phyloP scores from a whole-genome alignment of 2,888 invertebrate genomes.

The Hedya salicella region DNA sequence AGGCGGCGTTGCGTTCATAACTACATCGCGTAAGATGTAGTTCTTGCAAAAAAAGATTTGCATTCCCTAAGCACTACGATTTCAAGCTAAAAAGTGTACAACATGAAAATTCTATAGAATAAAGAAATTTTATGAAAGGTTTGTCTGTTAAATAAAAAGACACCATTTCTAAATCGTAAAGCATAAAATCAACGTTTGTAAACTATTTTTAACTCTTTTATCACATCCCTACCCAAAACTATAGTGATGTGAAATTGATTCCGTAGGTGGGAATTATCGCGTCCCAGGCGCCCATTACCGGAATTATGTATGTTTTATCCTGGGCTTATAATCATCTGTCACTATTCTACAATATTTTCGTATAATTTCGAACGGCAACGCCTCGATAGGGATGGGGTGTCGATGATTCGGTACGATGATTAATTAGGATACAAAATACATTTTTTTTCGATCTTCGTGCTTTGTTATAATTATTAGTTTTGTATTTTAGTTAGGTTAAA shows the following conservation, averaged over 20 bases:
- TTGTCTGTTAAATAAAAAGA: no score
- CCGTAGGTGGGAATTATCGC: conserved; percentile 69
- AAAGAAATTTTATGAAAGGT: no score
- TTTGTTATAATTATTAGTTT: background rate
- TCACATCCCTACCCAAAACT: no score
- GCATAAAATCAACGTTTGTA: conserved; percentile 2
- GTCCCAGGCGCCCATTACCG: conserved; percentile 70
- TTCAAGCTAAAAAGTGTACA: no score
- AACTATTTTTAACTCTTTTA: conserved; percentile 34
- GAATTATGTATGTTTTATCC: conserved; percentile 85
- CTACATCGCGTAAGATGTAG: no score
- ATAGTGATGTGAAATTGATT: conserved; percentile 77
- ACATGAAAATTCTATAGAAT: no score
- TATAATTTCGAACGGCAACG: conserved; percentile 80
- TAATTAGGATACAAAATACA: no score
- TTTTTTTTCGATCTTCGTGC: no score
- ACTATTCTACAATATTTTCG: conserved; percentile 84
- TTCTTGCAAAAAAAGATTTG: no score
- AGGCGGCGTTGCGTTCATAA: no score
- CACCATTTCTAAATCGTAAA: background rate
- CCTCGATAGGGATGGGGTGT: conserved; percentile 64
- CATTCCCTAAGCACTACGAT: no score
- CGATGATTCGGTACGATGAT: conserved; percentile 33
- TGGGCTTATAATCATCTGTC: conserved; percentile 85
- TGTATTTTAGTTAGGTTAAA: no score